phyloP scores from a whole-genome alignment of 2,797 vertebrate genomes.

The Lepus townsendii region DNA sequence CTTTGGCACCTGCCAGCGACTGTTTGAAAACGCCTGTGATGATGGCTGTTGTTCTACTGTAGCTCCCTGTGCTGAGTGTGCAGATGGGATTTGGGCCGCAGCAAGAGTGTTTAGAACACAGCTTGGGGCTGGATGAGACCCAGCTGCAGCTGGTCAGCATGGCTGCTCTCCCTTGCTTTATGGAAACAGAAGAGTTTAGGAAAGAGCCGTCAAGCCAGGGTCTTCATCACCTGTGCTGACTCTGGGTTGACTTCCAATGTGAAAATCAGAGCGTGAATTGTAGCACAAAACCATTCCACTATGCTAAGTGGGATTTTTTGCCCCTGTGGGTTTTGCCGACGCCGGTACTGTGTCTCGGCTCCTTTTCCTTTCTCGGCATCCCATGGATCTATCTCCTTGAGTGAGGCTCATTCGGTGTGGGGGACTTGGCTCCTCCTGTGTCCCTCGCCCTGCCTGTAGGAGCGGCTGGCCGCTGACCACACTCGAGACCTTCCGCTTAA shows the following conservation, averaged over 20 bases:
- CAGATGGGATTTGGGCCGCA: neutral
- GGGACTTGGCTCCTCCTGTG: neutral
- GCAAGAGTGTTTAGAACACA: neutral
- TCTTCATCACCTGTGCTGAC: slow-evolving; percentile 19
- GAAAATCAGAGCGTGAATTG: slow-evolving; percentile 47
- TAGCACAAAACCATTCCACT: slow-evolving; percentile 15
- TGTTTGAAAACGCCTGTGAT: neutral
- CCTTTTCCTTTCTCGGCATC: neutral
- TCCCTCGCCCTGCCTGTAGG: neutral
- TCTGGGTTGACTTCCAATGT: slow-evolving; percentile 31
- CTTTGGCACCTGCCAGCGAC: neutral
- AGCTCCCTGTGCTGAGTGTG: neutral
- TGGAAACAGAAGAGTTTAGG: neutral
- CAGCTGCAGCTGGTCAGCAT: neutral
- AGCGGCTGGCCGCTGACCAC: no score
- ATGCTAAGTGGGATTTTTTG: neutral
- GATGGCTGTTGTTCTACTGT: neutral
- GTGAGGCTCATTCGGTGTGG: neutral
- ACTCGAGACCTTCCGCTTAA: neutral
- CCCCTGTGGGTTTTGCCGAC: neutral
- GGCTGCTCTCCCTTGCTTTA: neutral
- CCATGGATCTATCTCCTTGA: neutral
- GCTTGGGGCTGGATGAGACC: neutral
- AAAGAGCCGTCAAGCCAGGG: neutral
- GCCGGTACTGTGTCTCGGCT: neutral